Evolutionary conservation across 1,140 invertebrate genomes (phyloP).

Genomic region (Ptiloglossa arizonensis): DNA sequence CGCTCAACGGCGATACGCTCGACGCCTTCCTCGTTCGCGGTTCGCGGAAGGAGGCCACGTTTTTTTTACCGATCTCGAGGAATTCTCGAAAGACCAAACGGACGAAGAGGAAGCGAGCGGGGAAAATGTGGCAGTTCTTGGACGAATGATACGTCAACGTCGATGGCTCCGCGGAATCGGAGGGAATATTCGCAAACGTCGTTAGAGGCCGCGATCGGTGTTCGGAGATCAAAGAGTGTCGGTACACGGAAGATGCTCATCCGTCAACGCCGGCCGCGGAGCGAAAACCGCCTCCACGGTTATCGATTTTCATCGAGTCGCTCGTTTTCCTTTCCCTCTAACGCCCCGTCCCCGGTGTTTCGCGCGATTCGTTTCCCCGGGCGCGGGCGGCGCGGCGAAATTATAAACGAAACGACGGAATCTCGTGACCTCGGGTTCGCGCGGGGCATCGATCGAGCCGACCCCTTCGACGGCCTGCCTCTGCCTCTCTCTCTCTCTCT

Average conservation of each 20-base stretch:
- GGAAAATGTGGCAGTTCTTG: background rate
- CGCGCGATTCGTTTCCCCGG: slow-evolving; percentile 62
- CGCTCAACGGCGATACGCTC: slow-evolving; percentile 11
- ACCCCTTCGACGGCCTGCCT: slow-evolving; percentile 39
- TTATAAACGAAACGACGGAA: slow-evolving; percentile 67
- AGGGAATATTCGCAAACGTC: slow-evolving; percentile 10
- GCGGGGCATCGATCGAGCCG: slow-evolving; percentile 58
- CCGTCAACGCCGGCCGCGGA: slow-evolving; percentile 25
- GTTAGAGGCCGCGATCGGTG: slow-evolving; percentile 23
- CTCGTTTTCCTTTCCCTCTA: slow-evolving; percentile 25
- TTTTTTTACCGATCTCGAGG: too few relatives aligned
- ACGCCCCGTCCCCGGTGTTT: slow-evolving; percentile 24
- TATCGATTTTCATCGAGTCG: slow-evolving; percentile 35
- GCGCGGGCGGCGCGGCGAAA: slow-evolving; percentile 49
- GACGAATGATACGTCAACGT: background rate
- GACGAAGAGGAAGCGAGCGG: background rate
- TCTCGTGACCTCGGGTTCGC: slow-evolving; percentile 63
- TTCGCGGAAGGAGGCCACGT: too few relatives aligned
- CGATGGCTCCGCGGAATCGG: background rate
- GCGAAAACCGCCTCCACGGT: background rate
- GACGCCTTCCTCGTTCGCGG: background rate
- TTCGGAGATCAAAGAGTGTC: slow-evolving; percentile 40
- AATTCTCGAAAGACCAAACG: background rate
- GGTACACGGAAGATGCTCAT: slow-evolving; percentile 40
- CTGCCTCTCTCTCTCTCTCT: background rate